A percentile compares a stretch with the other conserved stretches of the same genome.
These are phyloP conservation scores for Cryptops parisi DNA, from an alignment of 2,888 invertebrate genomes.

Conservation along the genomic window DNA sequence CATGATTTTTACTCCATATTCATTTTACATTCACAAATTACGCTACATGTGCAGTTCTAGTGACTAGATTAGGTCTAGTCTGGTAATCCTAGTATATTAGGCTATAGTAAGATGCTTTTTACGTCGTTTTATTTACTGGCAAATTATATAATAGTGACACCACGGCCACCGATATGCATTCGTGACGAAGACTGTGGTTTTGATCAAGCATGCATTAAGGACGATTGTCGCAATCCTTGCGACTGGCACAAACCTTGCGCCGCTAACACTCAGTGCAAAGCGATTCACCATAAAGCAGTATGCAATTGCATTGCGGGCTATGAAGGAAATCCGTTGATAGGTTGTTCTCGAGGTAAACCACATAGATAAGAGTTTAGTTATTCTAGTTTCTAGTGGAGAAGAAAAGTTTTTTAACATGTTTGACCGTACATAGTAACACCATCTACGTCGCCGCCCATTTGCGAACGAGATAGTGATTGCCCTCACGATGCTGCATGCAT, in stretches of 20 bases:
- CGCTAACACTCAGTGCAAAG: constrained; percentile 20
- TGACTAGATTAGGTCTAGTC: no score
- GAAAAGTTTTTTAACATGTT: not conserved
- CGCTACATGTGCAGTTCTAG: no score
- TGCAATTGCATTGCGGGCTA: constrained; percentile 22
- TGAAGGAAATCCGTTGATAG: constrained; percentile 22
- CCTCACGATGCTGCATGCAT: constrained; percentile 64
- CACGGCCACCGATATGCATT: constrained; percentile 47
- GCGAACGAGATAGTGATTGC: constrained; percentile 76
- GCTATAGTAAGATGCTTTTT: no score
- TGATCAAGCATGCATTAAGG: constrained; percentile 62
- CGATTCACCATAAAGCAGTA: constrained; percentile 20
- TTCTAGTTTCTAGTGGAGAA: no score
- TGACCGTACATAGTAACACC: not conserved
- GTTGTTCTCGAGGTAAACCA: constrained; percentile 18
- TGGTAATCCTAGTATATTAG: no score
- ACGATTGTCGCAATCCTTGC: constrained; percentile 50
- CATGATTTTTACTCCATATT: no score
- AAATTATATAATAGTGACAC: constrained; percentile 13
- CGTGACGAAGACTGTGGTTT: constrained; percentile 58
- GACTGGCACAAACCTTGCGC: constrained; percentile 21
- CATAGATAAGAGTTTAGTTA: not conserved
- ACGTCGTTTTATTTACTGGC: no score
- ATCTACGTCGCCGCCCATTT: constrained; percentile 28
- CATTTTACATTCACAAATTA: no score